Evolutionary conservation across 2,113 vertebrate genomes (phyloP).

Genomic region (Orycteropus afer): DNA sequence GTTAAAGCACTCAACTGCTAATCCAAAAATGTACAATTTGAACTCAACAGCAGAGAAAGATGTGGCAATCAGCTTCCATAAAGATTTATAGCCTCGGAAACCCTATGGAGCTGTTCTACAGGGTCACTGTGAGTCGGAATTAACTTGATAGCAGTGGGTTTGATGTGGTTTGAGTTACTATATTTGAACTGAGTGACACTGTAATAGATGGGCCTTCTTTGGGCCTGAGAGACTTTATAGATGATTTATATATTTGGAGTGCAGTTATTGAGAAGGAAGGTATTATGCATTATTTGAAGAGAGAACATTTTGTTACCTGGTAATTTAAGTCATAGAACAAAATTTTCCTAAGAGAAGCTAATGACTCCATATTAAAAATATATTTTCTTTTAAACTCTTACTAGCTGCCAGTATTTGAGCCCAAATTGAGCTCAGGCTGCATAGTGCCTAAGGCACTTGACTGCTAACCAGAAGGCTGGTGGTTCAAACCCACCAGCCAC

Average conservation of each 20-base stretch:
- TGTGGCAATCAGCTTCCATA: not conserved
- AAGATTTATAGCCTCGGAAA: not conserved
- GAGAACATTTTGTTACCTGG: not conserved
- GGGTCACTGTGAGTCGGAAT: not conserved
- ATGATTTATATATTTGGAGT: not conserved
- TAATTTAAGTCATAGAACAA: not conserved
- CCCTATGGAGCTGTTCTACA: not conserved
- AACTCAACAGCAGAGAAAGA: not conserved
- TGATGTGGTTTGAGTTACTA: too few species aligned
- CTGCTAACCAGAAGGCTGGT: too few species aligned
- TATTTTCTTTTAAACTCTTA: slow-evolving; percentile 21
- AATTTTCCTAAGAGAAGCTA: not conserved
- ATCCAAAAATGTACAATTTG: not conserved
- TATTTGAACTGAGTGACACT: not conserved
- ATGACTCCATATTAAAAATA: not conserved
- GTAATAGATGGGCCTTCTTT: not conserved
- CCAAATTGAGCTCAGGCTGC: too few species aligned
- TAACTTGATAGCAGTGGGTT: not conserved
- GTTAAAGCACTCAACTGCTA: not conserved
- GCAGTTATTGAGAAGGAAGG: not conserved
- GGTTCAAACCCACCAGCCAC: too few species aligned
- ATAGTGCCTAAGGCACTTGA: too few species aligned
- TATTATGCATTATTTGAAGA: not conserved
- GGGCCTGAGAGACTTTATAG: not conserved
- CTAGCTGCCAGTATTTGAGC: not conserved